Evolutionary conservation across 2,888 invertebrate species (phyloP), one percentile per base, ranked within the genome.

Genomic region (Julus scandinavius): DNA sequence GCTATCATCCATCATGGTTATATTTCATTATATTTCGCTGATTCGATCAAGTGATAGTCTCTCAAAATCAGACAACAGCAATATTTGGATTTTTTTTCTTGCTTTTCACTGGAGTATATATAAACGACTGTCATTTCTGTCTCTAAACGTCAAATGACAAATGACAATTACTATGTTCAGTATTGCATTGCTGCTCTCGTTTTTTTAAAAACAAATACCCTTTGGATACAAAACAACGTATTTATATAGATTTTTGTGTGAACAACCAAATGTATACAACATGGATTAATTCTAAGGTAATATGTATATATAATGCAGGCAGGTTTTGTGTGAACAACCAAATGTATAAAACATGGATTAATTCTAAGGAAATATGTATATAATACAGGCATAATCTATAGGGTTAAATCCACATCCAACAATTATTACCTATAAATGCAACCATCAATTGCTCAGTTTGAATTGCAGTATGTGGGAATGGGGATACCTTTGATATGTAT

Each of bases 21-120:
- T 38, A 80, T 80, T 80, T 80, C 38, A 80, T 80, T 80, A 80
- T 38, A 38, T 80, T 80, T 38, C 80, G 38, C 38, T 15, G 80
- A 80, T 80, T 80, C 15, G 38, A 80, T 80, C 80, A 80, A 80
- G 38, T 9, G 80, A 80, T 80, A 29, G 15, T 80, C 38, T 38
- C 38, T 38, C 38, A 80, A 80, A 80, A 80, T 80, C 80, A 80
- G 80, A 80, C 80, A 80, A 80, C 38, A 38, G 80, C 13, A 38
- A 80, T 13, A 38, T 54, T 54, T 54, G 17, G 4, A 0, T 80
- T 80, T 80, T 72, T 80, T 80, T 80, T 72, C n/a, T 63, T 15
- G 15, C 38, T 38, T 29, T 80, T 40, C 15, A 38, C 38, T 80
- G 38, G 38, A 13, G 80, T 63, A 20, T 80, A 80, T 80, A 72